A percentile compares a stretch with the other conserved stretches of the same genome.
Conservation (phyloP, 2,797 vertebrate genomes). For the Rhodeus uyekii region DNA sequence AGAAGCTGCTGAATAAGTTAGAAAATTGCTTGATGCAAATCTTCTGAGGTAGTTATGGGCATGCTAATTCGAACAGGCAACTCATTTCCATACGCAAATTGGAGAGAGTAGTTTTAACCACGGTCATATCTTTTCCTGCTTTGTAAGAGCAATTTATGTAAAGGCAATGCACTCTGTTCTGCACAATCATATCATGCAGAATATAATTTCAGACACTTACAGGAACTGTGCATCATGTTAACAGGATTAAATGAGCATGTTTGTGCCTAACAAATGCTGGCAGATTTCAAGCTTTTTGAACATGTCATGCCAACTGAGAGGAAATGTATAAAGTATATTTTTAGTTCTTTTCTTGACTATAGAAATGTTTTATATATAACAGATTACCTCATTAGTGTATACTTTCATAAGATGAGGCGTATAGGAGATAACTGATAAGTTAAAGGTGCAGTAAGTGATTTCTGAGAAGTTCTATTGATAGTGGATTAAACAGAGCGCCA, state of each 20-base stretch:
- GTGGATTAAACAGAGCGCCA: no score
- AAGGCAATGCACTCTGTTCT: conserved; percentile 16
- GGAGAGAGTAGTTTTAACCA: conserved; percentile 29
- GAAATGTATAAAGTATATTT: not conserved
- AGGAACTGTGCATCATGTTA: conserved; percentile 26
- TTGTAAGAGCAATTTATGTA: conserved; percentile 43
- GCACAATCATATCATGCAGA: conserved; percentile 24
- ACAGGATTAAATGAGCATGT: conserved; percentile 34
- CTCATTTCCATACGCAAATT: conserved; percentile 55
- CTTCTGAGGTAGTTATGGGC: conserved; percentile 38
- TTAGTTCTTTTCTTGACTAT: not conserved
- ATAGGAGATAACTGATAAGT: not conserved
- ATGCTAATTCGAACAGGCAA: conserved; percentile 50
- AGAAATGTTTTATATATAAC: not conserved
- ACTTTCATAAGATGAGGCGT: not conserved
- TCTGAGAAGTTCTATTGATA: no score
- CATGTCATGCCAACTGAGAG: not conserved
- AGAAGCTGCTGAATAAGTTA: conserved; percentile 28
- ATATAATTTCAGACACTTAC: not conserved
- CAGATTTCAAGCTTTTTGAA: not conserved
- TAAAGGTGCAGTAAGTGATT: not conserved
- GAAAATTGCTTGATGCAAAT: conserved; percentile 37
- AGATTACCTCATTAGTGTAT: not conserved
- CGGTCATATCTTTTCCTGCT: conserved; percentile 35
- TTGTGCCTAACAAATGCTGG: conserved; percentile 26